Evolutionary conservation across 2,797 vertebrate genomes (phyloP), one percentile per base, ranked within the genome.

Genomic region (Brotula barbata): DNA sequence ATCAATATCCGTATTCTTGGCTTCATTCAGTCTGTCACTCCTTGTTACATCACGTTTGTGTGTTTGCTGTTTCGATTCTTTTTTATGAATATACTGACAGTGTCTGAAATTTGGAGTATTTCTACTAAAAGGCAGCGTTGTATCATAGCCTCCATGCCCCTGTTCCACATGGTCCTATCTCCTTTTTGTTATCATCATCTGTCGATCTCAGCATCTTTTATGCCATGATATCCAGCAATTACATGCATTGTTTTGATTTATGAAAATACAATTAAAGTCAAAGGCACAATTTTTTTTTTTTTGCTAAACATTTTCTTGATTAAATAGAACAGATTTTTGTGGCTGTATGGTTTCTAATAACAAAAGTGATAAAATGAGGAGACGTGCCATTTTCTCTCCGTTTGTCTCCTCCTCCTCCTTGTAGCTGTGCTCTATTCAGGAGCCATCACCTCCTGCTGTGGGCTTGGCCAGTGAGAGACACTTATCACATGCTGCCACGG

Each of bases 1-100:
- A 93, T 95, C 91, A 92, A 86, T 92, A 93, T 89, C 85, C 75
- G 82, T 85, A 80, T 84, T 85, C 70, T 82, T 85, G 87, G 86
- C 81, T 78, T 78, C 70, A 80, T 84, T 82, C 78, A 80, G 73
- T 80, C 81, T 20, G 10, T 70, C 63, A 68, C 75, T 74, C 84
- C 77, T 78, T 81, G 64, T 70, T 58, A 64, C 66, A 51, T 55
- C 8, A 17, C 11, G 21, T 49, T 17, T 49, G 46, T 17, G 46
- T 64, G 37, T 52, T 33, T 58, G 31, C 17, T 41, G 7, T 50
- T 62, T 19, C 37, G 34, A 41, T 17, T 36, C 43, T 49, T 34
- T 22, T 56, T 80, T 55, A 76, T 72, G 64, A 82, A 79, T 79
- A 81, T 75, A 45, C 59, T 44, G 81, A 81, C 68, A 68, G 69